Conservation (phyloP, 2,888 invertebrate genomes). For the Nudaria mundana region DNA sequence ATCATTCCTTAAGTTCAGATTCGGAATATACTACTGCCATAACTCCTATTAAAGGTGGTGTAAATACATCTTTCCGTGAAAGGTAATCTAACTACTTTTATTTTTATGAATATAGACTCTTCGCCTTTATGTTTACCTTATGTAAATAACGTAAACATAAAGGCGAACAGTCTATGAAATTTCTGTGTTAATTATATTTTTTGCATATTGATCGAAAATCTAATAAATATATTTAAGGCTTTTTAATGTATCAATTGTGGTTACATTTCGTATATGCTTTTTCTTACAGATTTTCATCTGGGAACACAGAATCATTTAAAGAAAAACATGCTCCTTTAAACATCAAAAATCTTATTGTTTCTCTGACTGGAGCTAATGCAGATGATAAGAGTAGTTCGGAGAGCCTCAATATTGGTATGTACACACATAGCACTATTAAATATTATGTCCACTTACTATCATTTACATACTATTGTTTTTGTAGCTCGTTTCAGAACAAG, state of each 20-base stretch:
- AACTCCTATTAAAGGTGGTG: conserved; percentile 82
- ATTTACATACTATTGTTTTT: conserved; percentile 12
- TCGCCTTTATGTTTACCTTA: neutral
- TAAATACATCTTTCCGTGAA: conserved; percentile 78
- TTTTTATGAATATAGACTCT: conserved; percentile 2
- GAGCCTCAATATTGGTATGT: conserved; percentile 84
- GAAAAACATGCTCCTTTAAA: conserved; percentile 57
- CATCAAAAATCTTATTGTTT: conserved; percentile 68
- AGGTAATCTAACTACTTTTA: conserved; percentile 63
- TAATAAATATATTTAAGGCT: neutral
- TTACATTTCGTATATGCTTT: no score
- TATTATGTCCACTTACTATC: no score
- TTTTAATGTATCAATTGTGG: no score
- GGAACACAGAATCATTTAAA: conserved; percentile 61
- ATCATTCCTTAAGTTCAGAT: conserved; percentile 86
- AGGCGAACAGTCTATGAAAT: no score
- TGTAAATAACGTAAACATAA: neutral
- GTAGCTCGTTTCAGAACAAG: conserved; percentile 76
- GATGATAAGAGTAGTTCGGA: conserved; percentile 90
- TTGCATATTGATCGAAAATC: no score
- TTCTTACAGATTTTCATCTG: conserved; percentile 59
- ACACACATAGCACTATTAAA: no score
- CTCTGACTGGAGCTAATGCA: conserved; percentile 77
- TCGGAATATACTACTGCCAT: conserved; percentile 85
- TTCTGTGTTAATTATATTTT: no score